A percentile compares a stretch with the other conserved stretches of the same genome.
Conservation (phyloP, 2,113 vertebrate species). For the Bagarius yarrelli region DNA sequence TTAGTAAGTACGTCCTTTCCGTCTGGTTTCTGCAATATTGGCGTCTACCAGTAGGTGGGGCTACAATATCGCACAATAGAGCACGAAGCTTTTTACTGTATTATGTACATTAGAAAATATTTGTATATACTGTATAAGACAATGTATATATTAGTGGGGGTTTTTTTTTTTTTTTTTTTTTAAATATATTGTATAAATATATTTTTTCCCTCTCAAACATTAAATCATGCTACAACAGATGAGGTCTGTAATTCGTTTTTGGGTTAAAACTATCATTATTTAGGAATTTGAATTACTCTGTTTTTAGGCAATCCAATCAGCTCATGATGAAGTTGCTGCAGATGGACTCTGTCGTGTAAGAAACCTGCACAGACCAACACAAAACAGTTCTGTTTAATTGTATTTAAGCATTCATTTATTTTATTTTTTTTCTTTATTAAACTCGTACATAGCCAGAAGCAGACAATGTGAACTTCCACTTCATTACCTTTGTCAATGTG, state of each 20-base stretch:
- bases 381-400: neutral
- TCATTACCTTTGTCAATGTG: conserved; percentile 87
- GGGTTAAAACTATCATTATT: too few species aligned
- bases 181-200: neutral
- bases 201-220: neutral
- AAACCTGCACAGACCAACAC: neutral
- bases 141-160: too few species aligned
- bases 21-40: neutral
- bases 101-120: too few species aligned
- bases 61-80: neutral
- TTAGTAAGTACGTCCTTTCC: neutral
- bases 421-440: too few species aligned
- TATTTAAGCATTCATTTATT: neutral
- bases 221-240: neutral
- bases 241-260: neutral
- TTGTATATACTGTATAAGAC: too few species aligned
- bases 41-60: conserved; percentile 46
- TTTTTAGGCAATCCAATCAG: conserved; percentile 80
- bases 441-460: conserved; percentile 76
- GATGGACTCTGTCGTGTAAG: conserved; percentile 91
- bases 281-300: neutral
- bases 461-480: conserved; percentile 90
- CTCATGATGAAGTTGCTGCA: conserved; percentile 85
- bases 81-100: neutral
- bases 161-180: neutral